Conservation (phyloP, 2,888 invertebrate species). For the Microdon myrmicae region DNA sequence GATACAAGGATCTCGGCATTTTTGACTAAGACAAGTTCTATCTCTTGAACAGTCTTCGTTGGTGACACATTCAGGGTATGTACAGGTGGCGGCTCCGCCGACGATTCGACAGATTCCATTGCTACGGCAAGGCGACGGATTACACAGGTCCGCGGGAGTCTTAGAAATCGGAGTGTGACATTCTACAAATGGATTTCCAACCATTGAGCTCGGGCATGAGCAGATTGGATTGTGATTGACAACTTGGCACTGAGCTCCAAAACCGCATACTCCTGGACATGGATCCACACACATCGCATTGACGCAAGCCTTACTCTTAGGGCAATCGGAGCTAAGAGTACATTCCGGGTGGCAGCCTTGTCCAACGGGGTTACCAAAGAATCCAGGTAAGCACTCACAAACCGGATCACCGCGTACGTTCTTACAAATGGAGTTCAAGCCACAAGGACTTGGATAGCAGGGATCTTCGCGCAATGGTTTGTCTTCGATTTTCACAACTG, state of each 20-base stretch:
- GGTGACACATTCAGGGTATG: constrained; percentile 87
- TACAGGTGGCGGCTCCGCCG: constrained; percentile 77
- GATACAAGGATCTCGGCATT: constrained; percentile 85
- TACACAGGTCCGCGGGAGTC: constrained; percentile 77
- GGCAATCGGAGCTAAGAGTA: constrained; percentile 82
- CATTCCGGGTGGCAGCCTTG: constrained; percentile 85
- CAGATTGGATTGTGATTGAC: constrained; percentile 89
- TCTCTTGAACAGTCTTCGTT: constrained; percentile 89
- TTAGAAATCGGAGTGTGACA: constrained; percentile 68
- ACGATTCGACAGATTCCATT: constrained; percentile 83
- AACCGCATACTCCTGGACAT: constrained; percentile 83
- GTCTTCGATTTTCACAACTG: constrained; percentile 55
- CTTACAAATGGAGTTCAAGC: constrained; percentile 79
- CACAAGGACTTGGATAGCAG: constrained; percentile 81
- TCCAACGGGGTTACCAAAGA: constrained; percentile 74
- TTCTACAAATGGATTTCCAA: constrained; percentile 84
- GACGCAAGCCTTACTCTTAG: constrained; percentile 78
- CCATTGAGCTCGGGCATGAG: constrained; percentile 76
- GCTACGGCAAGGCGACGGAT: constrained; percentile 83
- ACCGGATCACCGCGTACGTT: constrained; percentile 70
- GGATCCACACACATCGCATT: constrained; percentile 84
- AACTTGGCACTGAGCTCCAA: constrained; percentile 79
- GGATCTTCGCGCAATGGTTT: constrained; percentile 67
- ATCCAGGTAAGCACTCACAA: constrained; percentile 81
- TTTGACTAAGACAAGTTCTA: constrained; percentile 82